Base-by-base conservation (phyloP, 2,888 invertebrate genomes). In the Sussaba pulchella region DNA sequence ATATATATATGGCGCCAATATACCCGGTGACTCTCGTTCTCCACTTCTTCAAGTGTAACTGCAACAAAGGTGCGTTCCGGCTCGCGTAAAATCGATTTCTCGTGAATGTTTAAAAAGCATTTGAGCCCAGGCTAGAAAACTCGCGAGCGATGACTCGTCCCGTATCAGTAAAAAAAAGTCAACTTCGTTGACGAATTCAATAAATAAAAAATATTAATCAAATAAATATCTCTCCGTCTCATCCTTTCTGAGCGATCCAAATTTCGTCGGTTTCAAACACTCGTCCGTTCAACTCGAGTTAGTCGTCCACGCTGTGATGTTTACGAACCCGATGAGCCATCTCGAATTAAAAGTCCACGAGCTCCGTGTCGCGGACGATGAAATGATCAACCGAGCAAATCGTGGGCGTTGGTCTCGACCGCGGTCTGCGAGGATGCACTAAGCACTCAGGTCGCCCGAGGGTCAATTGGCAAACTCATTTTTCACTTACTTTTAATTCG, bases 381-480 rank as follows among this genome's bases (percentile, higher is more conserved):
- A 82, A 83, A 83, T 80, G 86, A 87, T 88, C 87, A 87, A 84
- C 85, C 86, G 85, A 85, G 85, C 86, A 87, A 85, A 86, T 87
- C 85, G 90, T 88, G 89, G 89, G 87, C 88, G 88, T 86, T 81
- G 63, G 75, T 79, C 78, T 82, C 79, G 79, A 54, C 70, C 10
- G 36, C 77, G 85, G 87, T 89, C 88, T 88, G 84, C 83, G 85
- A 81, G 84, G 82, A 85, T 83, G 54, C 39, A 84, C n/a, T n/a
- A n/a, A n/a, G n/a, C n/a, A n/a, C n/a, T n/a, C n/a, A n/a, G n/a
- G n/a, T n/a, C n/a, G 31, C 88, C 89, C 88, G 83, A 89, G 85
- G 88, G 84, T 87, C 90, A 91, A 91, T 90, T 91, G 87, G 85
- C 87, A 85, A 80, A 76, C 69, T 50, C 31, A 64, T 50, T 17